Conservation (phyloP, 2,113 vertebrate species). For the Oncorhynchus masou region DNA sequence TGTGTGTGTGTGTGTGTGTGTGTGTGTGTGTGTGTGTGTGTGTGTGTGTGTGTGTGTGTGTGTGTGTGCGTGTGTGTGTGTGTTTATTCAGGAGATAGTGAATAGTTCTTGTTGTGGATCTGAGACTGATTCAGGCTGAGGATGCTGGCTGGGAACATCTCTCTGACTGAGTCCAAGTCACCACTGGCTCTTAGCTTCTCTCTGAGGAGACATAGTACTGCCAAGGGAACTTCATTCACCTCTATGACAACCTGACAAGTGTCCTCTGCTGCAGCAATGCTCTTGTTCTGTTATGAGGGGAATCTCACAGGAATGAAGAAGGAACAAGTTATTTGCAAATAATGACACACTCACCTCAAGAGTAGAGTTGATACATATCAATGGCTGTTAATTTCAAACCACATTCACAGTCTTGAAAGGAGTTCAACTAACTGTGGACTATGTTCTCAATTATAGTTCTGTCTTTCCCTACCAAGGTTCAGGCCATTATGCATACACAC, state of each 20-base stretch:
- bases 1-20: no score
- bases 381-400: neutral
- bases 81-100: no score
- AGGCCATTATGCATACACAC: neutral
- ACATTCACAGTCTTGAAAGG: no score
- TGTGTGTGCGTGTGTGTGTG: no score
- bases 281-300: neutral
- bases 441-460: neutral
- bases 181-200: neutral
- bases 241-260: neutral
- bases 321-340: neutral
- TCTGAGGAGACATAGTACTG: neutral
- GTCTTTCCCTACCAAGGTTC: neutral
- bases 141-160: neutral
- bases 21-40: no score
- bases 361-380: neutral
- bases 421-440: neutral
- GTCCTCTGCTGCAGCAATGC: neutral
- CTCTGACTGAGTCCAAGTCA: neutral
- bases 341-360: conserved; percentile 6
- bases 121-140: neutral
- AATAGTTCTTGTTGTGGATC: no score
- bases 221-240: neutral
- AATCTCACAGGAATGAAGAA: neutral
- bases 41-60: no score